Base-by-base conservation (phyloP, 2,797 vertebrate genomes). In the Siniperca obscura region DNA sequence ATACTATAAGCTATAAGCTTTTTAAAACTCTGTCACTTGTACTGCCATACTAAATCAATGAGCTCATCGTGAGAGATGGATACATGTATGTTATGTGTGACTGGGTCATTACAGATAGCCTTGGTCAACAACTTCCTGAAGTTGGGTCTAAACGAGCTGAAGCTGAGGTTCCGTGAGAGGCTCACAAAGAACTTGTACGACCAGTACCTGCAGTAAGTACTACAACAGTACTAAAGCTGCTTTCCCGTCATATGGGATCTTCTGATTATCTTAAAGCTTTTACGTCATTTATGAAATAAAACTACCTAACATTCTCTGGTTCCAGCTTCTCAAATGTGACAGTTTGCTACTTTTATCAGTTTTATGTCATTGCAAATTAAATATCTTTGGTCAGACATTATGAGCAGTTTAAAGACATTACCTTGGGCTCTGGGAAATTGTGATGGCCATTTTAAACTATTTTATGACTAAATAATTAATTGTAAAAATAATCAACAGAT, bases 101-200 rank as follows among this genome's bases (percentile, higher is more conserved):
- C n/a, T 77, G 68, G 68, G 4, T 85, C 38, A 8, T 86, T 91
- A 2, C 95, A 99, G 98, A 99, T 99, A 71, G 97, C 98, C 80
- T 89, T 99, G 93, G 96, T 99, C 82, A 99, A 99, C 95, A 99
- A 98, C 94, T 97, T 99, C 86, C 90, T 99, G 90, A 99, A 99
- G 91, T 95, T 98, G 86, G 98, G 98, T 50, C 93, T 99, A 70
- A 98, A 98, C 81, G 97, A 99, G 81, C 89, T 99, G 87, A 99
- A 99, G 90, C 95, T 99, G 81, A 95, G 97, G 88, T 99, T 97
- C 90, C 96, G 98, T 71, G 96, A 97, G 78, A 95, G 97, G 78
- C 98, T 99, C 70, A 99, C 97, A 6, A 97, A 95, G 92, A 95
- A 97, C 92, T 96, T 99, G 78, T 99, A 98, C 76, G 96, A 99